Percentiles rank a stretch among this genome's conserved stretches.
phyloP scores from a whole-genome alignment of 2,888 invertebrate species.

The Panorpa germanica region DNA sequence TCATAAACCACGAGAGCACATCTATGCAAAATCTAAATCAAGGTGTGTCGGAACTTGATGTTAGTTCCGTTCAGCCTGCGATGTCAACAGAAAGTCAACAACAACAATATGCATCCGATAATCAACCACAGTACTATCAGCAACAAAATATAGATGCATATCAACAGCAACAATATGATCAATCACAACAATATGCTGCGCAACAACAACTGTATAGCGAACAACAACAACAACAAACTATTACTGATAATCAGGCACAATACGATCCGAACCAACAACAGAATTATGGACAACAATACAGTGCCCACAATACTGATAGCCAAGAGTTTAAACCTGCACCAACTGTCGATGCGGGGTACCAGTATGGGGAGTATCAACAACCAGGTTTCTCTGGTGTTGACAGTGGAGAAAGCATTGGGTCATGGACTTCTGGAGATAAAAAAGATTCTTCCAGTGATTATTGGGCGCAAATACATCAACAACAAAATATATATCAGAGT shows the following conservation, averaged over 20 bases:
- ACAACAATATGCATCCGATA: constrained; percentile 15
- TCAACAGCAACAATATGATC: constrained; percentile 12
- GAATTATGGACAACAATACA: constrained; percentile 9
- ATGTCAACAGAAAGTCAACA: no score
- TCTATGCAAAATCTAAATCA: constrained; percentile 3
- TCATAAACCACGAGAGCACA: not conserved
- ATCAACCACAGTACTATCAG: constrained; percentile 16
- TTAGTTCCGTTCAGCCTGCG: no score
- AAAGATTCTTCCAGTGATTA: no score
- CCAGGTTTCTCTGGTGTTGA: no score
- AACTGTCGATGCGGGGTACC: not conserved
- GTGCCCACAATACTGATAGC: constrained; percentile 3
- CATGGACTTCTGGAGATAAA: no score
- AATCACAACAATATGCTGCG: constrained; percentile 12
- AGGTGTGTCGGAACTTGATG: no score
- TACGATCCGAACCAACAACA: constrained; percentile 6
- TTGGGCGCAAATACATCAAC: no score
- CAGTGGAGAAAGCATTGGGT: no score
- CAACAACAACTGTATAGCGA: constrained; percentile 10
- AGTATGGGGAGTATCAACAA: constrained; percentile 5
- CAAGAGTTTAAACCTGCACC: constrained; percentile 5
- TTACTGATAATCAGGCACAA: constrained; percentile 6
- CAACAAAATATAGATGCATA: constrained; percentile 12
- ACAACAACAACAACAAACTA: constrained; percentile 10
- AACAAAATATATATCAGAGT: no score